These are phyloP conservation scores for Latrodectus elegans DNA, from an alignment of 2,888 invertebrate species.

Conservation along the genomic window DNA sequence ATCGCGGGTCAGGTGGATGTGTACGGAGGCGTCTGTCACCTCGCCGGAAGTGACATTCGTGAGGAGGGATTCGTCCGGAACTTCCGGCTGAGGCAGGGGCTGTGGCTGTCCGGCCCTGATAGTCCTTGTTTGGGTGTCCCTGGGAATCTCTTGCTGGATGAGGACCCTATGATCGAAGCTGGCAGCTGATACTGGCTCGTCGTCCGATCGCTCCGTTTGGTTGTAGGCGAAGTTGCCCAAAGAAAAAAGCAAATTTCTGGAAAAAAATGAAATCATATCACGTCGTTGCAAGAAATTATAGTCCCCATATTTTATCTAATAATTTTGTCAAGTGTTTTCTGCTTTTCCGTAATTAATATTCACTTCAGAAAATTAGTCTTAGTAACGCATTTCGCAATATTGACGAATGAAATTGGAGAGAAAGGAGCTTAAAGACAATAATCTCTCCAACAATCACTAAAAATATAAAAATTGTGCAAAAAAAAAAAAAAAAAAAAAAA, in stretches of 20 bases:
- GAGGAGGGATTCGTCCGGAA: slow-evolving; percentile 42
- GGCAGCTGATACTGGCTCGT: slow-evolving; percentile 20
- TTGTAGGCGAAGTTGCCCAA: slow-evolving; percentile 59
- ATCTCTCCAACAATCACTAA: too few species aligned
- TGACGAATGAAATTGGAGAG: too few species aligned
- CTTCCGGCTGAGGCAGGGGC: slow-evolving; percentile 22
- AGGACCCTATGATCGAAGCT: slow-evolving; percentile 2
- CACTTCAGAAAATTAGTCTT: too few species aligned
- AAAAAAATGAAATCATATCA: background rate
- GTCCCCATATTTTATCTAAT: too few species aligned
- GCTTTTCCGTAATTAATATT: too few species aligned
- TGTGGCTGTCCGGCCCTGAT: slow-evolving; percentile 22
- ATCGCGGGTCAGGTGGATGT: slow-evolving; percentile 54
- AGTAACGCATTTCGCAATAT: too few species aligned
- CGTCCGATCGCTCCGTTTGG: slow-evolving; percentile 62
- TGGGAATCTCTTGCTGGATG: background rate
- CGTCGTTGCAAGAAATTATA: too few species aligned
- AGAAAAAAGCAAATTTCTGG: slow-evolving; percentile 59
- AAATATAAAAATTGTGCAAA: too few species aligned
- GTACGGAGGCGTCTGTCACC: slow-evolving; percentile 45
- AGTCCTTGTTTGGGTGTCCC: slow-evolving; percentile 42
- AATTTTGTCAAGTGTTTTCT: too few species aligned
- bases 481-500: too few species aligned
- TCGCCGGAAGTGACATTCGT: slow-evolving; percentile 57
- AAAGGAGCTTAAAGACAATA: too few species aligned